A percentile compares a stretch with the other conserved stretches of the same genome.
phyloP scores from a whole-genome alignment of 2,888 invertebrate genomes.

The Folsomia manolachei region DNA sequence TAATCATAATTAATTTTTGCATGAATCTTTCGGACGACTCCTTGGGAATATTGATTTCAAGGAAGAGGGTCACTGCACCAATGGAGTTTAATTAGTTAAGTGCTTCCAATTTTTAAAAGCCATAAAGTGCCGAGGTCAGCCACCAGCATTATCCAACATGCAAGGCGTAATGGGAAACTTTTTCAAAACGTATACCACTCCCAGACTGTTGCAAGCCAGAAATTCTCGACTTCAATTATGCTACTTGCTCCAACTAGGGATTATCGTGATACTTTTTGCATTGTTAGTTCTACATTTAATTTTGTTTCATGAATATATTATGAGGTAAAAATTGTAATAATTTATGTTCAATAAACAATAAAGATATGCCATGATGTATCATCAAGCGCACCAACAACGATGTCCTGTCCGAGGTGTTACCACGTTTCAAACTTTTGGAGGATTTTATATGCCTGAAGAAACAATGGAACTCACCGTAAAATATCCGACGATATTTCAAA shows the following conservation, averaged over 20 bases:
- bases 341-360: background rate
- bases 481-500: constrained; percentile 38
- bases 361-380: constrained; percentile 43
- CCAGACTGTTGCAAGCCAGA: constrained; percentile 38
- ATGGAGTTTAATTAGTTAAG: too few relatives aligned
- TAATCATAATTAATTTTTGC: too few relatives aligned
- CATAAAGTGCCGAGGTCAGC: too few relatives aligned
- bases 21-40: too few relatives aligned
- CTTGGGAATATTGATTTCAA: too few relatives aligned
- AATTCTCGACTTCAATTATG: constrained; percentile 39
- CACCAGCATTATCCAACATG: too few relatives aligned
- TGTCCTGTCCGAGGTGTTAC: constrained; percentile 43
- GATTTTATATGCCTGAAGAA: constrained; percentile 44
- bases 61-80: too few relatives aligned
- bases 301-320: background rate
- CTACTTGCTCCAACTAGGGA: constrained; percentile 35
- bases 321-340: background rate
- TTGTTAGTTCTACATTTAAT: constrained; percentile 28
- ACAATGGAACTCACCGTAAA: constrained; percentile 22
- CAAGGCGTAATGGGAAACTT: constrained; percentile 31
- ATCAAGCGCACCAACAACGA: constrained; percentile 42
- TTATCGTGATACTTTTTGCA: constrained; percentile 40
- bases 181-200: constrained; percentile 39
- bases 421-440: constrained; percentile 41
- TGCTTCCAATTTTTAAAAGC: too few relatives aligned